Evolutionary conservation across 1,140 invertebrate genomes (phyloP).

Genomic region (Drosophila lacertosa): DNA sequence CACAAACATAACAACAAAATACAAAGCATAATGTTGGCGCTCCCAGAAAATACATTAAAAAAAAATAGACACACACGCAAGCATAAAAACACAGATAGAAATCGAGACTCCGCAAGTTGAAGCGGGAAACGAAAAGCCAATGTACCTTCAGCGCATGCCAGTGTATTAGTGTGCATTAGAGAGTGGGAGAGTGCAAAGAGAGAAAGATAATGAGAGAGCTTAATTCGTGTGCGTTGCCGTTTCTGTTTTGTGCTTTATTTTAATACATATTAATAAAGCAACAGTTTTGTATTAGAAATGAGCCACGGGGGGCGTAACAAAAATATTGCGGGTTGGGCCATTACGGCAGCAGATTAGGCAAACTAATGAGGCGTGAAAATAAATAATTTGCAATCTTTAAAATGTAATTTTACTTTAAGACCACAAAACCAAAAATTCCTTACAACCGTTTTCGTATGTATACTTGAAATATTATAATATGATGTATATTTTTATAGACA

Average conservation of each 20-base stretch:
- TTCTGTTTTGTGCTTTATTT: conserved; percentile 50
- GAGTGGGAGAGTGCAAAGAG: conserved; percentile 10
- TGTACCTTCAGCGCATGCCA: conserved; percentile 54
- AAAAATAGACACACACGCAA: neutral
- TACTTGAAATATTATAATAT: neutral
- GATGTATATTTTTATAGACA: too few species aligned
- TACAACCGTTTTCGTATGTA: too few species aligned
- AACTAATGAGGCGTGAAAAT: neutral
- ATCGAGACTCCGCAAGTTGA: conserved; percentile 21
- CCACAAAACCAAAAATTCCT: too few species aligned
- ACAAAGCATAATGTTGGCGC: conserved; percentile 52
- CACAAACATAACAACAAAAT: conserved; percentile 45
- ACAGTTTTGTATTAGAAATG: conserved; percentile 45
- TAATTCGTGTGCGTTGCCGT: conserved; percentile 46
- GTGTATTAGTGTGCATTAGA: conserved; percentile 6
- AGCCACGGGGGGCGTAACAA: conserved; percentile 34
- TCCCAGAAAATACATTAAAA: conserved; percentile 28
- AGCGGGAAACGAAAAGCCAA: conserved; percentile 44
- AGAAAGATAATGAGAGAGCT: conserved; percentile 15
- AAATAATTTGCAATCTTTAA: neutral
- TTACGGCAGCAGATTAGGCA: neutral
- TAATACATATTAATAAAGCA: conserved; percentile 58
- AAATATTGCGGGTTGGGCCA: neutral
- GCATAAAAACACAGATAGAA: conserved; percentile 23
- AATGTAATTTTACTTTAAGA: too few species aligned